Evolutionary conservation across 2,113 vertebrate species (phyloP).

Genomic region (Chaetura pelagica): DNA sequence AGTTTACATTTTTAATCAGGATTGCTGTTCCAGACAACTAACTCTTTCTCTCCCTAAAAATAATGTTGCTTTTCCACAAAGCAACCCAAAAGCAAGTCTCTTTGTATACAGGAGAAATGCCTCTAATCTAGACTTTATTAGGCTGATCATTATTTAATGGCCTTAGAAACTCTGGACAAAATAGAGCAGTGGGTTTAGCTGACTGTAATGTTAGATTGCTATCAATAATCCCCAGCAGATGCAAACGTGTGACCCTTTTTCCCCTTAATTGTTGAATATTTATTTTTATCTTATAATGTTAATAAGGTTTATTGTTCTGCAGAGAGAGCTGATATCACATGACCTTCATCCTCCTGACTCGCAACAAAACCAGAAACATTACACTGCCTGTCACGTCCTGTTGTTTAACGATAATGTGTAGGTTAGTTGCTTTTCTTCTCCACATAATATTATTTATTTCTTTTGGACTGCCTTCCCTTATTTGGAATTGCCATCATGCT

Average conservation of each 20-base stretch:
- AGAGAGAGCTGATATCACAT: constrained; percentile 53
- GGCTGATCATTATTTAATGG: constrained; percentile 74
- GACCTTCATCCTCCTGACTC: constrained; percentile 62
- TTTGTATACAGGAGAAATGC: constrained; percentile 67
- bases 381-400: constrained; percentile 65
- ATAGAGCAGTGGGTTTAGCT: constrained; percentile 63
- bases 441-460: constrained; percentile 61
- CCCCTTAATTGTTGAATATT: constrained; percentile 70
- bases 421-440: constrained; percentile 65
- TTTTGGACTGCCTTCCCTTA: constrained; percentile 33
- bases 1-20: constrained; percentile 66
- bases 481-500: background rate
- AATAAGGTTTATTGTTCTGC: constrained; percentile 67
- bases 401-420: constrained; percentile 70
- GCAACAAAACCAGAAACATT: constrained; percentile 65
- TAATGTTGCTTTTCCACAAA: constrained; percentile 60
- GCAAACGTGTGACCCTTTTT: constrained; percentile 55
- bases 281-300: constrained; percentile 73
- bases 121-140: constrained; percentile 68
- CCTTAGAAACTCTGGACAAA: constrained; percentile 69
- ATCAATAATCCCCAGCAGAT: constrained; percentile 69
- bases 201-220: constrained; percentile 56
- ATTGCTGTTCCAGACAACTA: constrained; percentile 51
- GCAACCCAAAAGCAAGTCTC: constrained; percentile 61
- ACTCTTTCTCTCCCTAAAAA: constrained; percentile 59